A percentile compares a stretch with the other conserved stretches of the same genome.
Conservation (phyloP, 2,113 vertebrate genomes). For the Neomonachus schauinslandi region DNA sequence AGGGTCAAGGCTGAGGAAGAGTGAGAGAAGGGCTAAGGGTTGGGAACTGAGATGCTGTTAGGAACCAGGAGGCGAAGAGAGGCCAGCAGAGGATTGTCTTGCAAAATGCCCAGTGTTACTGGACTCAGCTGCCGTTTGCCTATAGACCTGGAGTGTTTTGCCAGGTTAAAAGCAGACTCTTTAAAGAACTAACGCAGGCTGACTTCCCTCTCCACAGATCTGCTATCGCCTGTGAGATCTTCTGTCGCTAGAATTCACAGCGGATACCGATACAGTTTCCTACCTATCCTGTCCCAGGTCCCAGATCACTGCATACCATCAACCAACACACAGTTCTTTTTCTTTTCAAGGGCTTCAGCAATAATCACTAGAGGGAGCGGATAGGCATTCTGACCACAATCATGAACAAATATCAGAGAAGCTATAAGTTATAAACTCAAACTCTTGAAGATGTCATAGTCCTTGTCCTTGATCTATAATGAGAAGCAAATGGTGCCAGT, state of each 20-base stretch:
- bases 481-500: not conserved
- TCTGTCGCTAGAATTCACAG: not conserved
- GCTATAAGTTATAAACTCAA: not conserved
- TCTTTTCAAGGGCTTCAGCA: not conserved
- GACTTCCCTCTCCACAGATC: not conserved
- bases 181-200: not conserved
- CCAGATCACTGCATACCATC: not conserved
- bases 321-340: not conserved
- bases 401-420: not conserved
- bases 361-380: not conserved
- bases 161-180: not conserved
- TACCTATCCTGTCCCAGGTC: not conserved
- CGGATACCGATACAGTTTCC: not conserved
- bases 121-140: not conserved
- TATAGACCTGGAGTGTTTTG: not conserved
- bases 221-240: not conserved
- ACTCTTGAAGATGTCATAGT: not conserved
- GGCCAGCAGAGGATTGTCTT: not conserved
- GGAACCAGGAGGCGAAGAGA: not conserved
- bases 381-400: not conserved
- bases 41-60: not conserved
- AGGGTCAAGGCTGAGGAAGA: not conserved
- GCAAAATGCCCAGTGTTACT: not conserved
- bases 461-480: not conserved
- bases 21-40: not conserved